Evolutionary conservation across 1,140 invertebrate genomes (phyloP), one percentile per base, ranked within the genome.

Genomic region (Bombus impatiens): DNA sequence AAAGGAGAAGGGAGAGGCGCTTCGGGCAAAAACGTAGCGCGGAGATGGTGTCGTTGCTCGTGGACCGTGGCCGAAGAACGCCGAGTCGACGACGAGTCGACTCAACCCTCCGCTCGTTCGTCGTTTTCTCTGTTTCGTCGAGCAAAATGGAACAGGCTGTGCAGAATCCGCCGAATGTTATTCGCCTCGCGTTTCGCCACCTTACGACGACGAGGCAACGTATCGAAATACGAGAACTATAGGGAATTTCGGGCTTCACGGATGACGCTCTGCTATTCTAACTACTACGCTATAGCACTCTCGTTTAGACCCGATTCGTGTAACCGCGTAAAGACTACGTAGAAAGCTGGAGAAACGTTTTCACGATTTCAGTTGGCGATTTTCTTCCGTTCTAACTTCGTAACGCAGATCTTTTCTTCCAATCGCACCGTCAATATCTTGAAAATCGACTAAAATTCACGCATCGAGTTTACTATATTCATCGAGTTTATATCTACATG

Each of bases 41-140:
- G 59, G 87, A 87, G 88, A 88, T 70, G 82, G 83, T 90, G 89
- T 90, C 88, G 89, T 90, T 86, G 86, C 86, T 90, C 88, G 88
- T 90, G 83, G 89, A 88, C 86, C 86, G 75, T 85, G 86, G 86
- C 79, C 84, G 76, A 82, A 67, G 86, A 87, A 90, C 88, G 86
- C 86, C 71, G 88, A 87, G 74, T 78, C 82, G 86, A 86, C 72
- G 84, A 72, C 65, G 53, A 62, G 57, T 78, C 77, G 40, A 57
- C 65, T 68, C 42, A 68, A 62, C 37, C 68, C 40, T 65, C 70
- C 85, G 59, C n/a, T 3, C 65, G 35, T 59, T 47, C 67, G 47
- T 72, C 83, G 82, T 82, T 80, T 74, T 87, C 79, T 71, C 82
- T 62, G 65, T 32, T 35, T 35, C 77, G 32, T 22, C 35, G 57